Percentiles rank a stretch among this genome's conserved stretches.
Conservation (phyloP, 1,140 invertebrate genomes). For the Cotesia typhae region DNA sequence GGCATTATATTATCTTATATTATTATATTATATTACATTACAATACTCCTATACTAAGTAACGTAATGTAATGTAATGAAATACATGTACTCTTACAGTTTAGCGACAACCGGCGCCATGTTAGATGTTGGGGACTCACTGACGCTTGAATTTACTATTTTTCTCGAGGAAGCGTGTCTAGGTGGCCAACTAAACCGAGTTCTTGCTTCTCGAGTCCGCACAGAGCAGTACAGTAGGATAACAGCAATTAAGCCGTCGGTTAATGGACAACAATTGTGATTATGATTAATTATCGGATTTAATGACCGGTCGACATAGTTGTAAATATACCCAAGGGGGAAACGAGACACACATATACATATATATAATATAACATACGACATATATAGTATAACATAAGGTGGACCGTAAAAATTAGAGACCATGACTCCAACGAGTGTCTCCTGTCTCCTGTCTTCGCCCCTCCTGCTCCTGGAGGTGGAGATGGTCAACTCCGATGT, state of each 20-base stretch:
- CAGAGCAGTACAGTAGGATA: constrained; percentile 47
- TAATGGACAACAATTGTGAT: constrained; percentile 65
- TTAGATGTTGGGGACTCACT: no score
- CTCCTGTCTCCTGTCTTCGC: constrained; percentile 12
- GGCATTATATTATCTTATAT: no score
- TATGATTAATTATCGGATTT: constrained; percentile 66
- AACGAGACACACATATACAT: constrained; percentile 7
- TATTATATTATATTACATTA: no score
- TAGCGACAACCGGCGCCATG: no score
- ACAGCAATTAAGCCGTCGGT: constrained; percentile 64
- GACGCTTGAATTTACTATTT: no score
- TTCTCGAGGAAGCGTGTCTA: no score
- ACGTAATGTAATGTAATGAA: no score
- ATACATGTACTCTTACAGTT: no score
- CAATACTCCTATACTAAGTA: no score
- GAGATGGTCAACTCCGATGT: not conserved
- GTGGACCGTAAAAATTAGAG: constrained; percentile 64
- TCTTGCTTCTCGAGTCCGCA: no score
- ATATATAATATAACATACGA: no score
- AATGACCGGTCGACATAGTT: constrained; percentile 61
- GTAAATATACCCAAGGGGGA: constrained; percentile 57
- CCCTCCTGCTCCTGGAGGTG: constrained; percentile 11
- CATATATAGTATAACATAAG: constrained; percentile 31
- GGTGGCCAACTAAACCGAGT: no score
- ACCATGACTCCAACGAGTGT: constrained; percentile 55